Conservation (phyloP, 35 echinoderm and acorn worm species). For the Hemicentrotus pulcherrimus region DNA sequence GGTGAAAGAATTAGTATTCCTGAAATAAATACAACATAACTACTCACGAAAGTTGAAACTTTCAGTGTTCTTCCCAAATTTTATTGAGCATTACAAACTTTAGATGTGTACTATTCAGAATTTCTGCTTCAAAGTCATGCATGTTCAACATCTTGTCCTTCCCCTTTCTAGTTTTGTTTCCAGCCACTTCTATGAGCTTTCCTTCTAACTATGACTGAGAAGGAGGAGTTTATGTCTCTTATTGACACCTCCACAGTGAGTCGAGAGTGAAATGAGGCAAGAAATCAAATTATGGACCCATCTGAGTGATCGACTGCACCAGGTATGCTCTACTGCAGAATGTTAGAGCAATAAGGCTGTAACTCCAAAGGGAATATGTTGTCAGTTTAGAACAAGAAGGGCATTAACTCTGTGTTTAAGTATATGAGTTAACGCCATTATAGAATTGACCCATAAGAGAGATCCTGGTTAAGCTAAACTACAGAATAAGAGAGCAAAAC, state of each 20-base stretch:
- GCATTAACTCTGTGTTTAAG: no score
- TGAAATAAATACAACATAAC: no score
- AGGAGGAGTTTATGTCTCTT: neutral
- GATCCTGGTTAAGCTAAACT: no score
- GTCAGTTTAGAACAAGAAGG: no score
- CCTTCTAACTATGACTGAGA: neutral
- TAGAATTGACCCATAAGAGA: no score
- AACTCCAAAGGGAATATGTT: neutral
- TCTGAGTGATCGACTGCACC: constrained; percentile 6
- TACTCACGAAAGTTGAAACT: no score
- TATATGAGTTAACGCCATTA: no score
- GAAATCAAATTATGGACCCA: constrained; percentile 39
- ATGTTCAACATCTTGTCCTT: neutral
- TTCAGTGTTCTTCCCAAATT: neutral
- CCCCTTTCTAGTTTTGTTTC: neutral
- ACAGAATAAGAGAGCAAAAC: no score
- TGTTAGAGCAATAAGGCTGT: neutral
- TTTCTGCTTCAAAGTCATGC: no score
- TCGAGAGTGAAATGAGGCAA: constrained; percentile 10
- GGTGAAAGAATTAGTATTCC: no score
- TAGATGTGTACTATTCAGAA: no score
- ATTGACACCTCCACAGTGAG: constrained; percentile 14
- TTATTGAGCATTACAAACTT: neutral
- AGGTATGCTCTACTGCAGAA: neutral
- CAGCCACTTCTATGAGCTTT: neutral